Percentiles rank a stretch among this genome's conserved stretches.
phyloP scores from a whole-genome alignment of 2,113 vertebrate species.

The Indicator maculatus region DNA sequence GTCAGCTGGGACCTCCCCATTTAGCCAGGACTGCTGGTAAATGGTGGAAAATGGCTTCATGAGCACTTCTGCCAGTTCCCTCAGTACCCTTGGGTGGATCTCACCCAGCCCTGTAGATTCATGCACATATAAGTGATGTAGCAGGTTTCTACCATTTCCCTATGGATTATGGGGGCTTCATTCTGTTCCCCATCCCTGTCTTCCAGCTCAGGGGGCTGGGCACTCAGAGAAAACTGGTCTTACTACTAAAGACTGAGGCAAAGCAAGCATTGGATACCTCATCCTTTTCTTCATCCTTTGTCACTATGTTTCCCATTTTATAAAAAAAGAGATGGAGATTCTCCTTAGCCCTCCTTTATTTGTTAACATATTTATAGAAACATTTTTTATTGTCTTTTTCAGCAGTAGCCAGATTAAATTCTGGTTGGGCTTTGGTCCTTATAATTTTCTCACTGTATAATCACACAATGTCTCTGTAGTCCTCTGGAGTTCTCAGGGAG shows the following conservation, averaged over 20 bases:
- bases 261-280: neutral
- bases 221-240: neutral
- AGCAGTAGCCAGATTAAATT: neutral
- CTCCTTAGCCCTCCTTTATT: neutral
- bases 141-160: neutral
- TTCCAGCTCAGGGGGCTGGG: neutral
- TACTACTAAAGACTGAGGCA: neutral
- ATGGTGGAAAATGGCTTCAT: neutral
- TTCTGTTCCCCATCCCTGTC: neutral
- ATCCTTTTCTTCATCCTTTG: neutral
- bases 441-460: neutral
- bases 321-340: neutral
- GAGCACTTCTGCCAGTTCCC: neutral
- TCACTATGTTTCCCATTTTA: accelerated
- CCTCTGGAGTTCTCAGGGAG: neutral
- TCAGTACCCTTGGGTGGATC: neutral
- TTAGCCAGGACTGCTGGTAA: neutral
- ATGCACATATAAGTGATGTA: neutral
- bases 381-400: neutral
- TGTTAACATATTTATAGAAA: neutral
- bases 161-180: neutral
- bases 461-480: neutral
- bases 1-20: neutral
- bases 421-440: neutral
- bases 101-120: neutral